Evolutionary conservation across 2,113 vertebrate genomes (phyloP).

Genomic region (Synchiropus splendidus): DNA sequence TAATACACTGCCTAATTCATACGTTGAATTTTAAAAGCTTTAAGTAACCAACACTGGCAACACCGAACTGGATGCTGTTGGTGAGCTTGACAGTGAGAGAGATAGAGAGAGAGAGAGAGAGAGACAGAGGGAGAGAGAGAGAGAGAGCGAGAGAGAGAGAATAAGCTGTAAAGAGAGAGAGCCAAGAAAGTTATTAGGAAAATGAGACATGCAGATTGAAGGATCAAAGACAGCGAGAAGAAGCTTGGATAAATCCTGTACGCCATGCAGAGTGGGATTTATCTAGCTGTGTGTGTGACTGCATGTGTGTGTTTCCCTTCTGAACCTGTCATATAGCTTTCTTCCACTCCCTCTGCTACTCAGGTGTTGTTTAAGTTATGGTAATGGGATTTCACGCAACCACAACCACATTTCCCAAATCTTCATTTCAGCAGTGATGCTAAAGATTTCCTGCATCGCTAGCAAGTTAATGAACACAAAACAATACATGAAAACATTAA

Average conservation of each 20-base stretch:
- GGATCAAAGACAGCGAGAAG: slow-evolving; percentile 26
- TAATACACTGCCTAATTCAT: too few relatives aligned
- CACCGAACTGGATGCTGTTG: too few relatives aligned
- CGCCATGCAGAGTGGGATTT: slow-evolving; percentile 12
- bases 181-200: slow-evolving; percentile 22
- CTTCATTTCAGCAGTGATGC: too few relatives aligned
- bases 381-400: slow-evolving; percentile 10
- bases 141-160: slow-evolving; percentile 7
- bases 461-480: too few relatives aligned
- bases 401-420: too few relatives aligned
- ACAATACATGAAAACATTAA: slow-evolving; percentile 4
- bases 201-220: slow-evolving; percentile 32
- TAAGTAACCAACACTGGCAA: too few relatives aligned
- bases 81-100: too few relatives aligned
- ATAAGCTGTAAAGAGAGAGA: slow-evolving; percentile 20
- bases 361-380: slow-evolving; percentile 24
- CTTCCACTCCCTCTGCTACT: slow-evolving; percentile 8
- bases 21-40: too few relatives aligned
- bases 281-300: neutral
- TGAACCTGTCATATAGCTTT: neutral
- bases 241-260: slow-evolving; percentile 31
- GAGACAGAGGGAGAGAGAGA: slow-evolving; percentile 19
- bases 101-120: slow-evolving; percentile 4
- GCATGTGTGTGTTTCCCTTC: slow-evolving; percentile 1
- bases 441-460: too few relatives aligned